phyloP scores from a whole-genome alignment of 2,797 vertebrate genomes.

The Tenualosa ilisha region DNA sequence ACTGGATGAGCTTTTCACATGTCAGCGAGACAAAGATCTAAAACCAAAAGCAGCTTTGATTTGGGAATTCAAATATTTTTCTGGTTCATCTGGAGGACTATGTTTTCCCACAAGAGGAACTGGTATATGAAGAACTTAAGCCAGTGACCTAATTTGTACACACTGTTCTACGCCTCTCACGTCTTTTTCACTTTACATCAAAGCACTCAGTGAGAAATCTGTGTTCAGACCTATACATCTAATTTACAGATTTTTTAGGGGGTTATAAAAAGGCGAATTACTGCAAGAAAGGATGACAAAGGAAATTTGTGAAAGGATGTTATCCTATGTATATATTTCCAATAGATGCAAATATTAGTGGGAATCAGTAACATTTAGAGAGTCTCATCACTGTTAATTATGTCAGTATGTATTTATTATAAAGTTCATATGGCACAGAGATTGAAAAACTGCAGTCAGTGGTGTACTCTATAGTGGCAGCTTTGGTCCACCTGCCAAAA shows the following conservation, averaged over 20 bases:
- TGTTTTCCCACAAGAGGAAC: neutral
- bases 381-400: neutral
- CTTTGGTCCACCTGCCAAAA: neutral
- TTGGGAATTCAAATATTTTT: neutral
- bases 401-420: neutral
- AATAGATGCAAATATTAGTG: neutral
- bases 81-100: neutral
- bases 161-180: neutral
- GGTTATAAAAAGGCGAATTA: neutral
- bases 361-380: no score
- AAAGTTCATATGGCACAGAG: neutral
- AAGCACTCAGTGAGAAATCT: neutral
- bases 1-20: neutral
- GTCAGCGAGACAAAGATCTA: neutral
- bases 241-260: neutral
- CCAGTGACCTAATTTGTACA: neutral
- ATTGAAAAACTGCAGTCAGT: neutral
- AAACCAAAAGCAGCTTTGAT: neutral
- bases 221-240: neutral
- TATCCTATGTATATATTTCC: neutral
- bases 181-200: neutral
- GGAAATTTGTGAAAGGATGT: no score
- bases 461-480: neutral
- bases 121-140: neutral
- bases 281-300: neutral